Percentiles rank a stretch among this genome's conserved stretches.
phyloP scores from a whole-genome alignment of 1,140 invertebrate species.

The Trigoniulus corallinus region DNA sequence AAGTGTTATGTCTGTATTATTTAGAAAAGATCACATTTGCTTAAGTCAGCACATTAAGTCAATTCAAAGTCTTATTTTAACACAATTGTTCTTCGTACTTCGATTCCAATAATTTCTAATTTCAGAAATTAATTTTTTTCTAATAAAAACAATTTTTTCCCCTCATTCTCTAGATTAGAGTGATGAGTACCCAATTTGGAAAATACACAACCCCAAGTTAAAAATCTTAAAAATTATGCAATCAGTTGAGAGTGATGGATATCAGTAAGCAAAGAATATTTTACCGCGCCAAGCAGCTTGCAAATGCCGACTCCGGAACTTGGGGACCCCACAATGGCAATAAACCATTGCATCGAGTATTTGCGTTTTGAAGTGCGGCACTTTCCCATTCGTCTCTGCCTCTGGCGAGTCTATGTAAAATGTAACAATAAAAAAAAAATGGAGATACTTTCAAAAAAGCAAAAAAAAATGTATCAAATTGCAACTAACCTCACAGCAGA shows the following conservation, averaged over 20 bases:
- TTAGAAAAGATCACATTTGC: constrained; percentile 7
- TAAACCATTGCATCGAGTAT: constrained; percentile 91
- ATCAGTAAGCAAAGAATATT: constrained; percentile 52
- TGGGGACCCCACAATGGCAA: constrained; percentile 91
- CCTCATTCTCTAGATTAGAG: too few species aligned
- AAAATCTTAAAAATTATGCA: constrained; percentile 14
- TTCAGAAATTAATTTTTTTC: not conserved
- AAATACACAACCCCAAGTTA: too few species aligned
- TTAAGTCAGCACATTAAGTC: too few species aligned
- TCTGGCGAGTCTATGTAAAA: constrained; percentile 30
- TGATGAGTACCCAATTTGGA: too few species aligned
- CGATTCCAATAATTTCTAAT: too few species aligned
- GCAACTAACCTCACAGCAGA: constrained; percentile 59
- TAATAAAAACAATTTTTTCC: too few species aligned
- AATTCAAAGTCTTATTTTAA: too few species aligned
- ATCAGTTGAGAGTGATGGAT: constrained; percentile 1
- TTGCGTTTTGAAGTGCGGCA: constrained; percentile 91
- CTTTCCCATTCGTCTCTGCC: constrained; percentile 93
- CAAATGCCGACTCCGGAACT: constrained; percentile 86
- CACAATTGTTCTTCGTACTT: too few species aligned
- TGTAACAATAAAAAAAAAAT: not conserved
- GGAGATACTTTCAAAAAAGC: not conserved
- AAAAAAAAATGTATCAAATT: constrained; percentile 5
- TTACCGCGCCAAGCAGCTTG: constrained; percentile 76
- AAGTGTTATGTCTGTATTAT: constrained; percentile 32